Evolutionary conservation across 2,888 invertebrate species (phyloP), one percentile per base, ranked within the genome.

Genomic region (Tetranychus piercei): DNA sequence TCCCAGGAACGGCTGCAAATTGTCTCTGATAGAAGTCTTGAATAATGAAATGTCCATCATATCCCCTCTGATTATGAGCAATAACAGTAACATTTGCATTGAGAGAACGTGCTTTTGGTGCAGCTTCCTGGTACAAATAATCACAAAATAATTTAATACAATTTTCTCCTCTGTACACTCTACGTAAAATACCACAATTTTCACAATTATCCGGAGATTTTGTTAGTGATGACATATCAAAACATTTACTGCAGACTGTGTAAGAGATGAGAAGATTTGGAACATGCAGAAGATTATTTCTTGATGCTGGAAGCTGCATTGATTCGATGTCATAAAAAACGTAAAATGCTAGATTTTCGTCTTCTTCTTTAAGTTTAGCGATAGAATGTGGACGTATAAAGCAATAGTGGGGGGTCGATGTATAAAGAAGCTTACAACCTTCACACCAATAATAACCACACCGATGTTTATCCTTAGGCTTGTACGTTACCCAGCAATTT

Each of bases 61-160:
- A 75, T 6, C 75, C 75, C 44, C 65, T 75, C 18, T 55, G 67
- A n/a, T 75, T 75, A 15, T 75, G 75, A 1, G 75, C 75, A 20
- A 73, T 44, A 20, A 44, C 15, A 45, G 45, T 23, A 1, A 23
- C 23, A 23, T 23, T 23, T 23, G 23, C 23, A 23, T 3, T 3
- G 23, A 23, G 23, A 23, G 23, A 23, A 23, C 23, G 23, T 23
- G 71, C 72, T 18, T 43, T 70, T 18, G 34, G 11, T 6, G 74
- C 71, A n/a, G 85, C 65, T 82, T 86, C 72, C 83, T 85, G 73
- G 86, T 88, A 74, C 85, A 85, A 78, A 71, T 75, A 73, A 66
- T 73, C 44, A 64, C 75, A 7, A 65, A 75, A 75, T 1, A 44
- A 7, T 66, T 73, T 43, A 18, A 73, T 64, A 73, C 75, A 75